These are phyloP conservation scores for Hafferia zeledoni DNA, from an alignment of 2,797 vertebrate species.

Conservation along the genomic window DNA sequence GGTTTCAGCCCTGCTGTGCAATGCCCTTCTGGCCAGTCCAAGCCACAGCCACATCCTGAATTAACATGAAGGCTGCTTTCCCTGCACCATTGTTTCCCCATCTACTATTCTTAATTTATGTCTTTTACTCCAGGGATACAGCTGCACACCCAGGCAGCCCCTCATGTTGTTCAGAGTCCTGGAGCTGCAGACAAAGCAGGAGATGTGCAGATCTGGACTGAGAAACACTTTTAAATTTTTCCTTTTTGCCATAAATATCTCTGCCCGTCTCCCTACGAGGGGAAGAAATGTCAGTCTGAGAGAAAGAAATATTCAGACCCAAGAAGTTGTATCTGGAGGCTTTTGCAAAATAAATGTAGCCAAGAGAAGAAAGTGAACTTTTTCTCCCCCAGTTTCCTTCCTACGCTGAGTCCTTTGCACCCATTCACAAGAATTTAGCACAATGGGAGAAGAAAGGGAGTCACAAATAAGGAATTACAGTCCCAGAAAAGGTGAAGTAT, in stretches of 20 bases:
- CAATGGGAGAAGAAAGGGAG: background rate
- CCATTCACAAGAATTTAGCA: background rate
- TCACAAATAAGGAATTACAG: background rate
- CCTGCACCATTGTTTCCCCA: background rate
- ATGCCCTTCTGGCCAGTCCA: background rate
- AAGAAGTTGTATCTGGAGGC: background rate
- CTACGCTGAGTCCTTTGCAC: background rate
- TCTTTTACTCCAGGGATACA: background rate
- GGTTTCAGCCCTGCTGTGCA: background rate
- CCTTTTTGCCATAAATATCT: background rate
- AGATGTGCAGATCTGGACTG: background rate
- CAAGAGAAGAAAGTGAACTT: background rate
- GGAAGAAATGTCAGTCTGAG: slow-evolving; percentile 1
- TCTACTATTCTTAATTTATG: background rate
- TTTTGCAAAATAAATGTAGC: background rate
- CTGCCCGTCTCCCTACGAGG: background rate
- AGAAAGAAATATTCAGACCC: background rate
- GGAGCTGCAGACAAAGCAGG: background rate
- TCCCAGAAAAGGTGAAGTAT: background rate
- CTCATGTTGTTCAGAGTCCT: background rate
- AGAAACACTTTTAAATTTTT: background rate
- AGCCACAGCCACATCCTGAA: background rate
- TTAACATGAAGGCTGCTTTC: background rate
- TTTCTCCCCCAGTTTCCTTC: background rate
- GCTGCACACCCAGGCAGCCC: background rate